Evolutionary conservation across 2,888 invertebrate species (phyloP).

Genomic region (Anoncus sp.): DNA sequence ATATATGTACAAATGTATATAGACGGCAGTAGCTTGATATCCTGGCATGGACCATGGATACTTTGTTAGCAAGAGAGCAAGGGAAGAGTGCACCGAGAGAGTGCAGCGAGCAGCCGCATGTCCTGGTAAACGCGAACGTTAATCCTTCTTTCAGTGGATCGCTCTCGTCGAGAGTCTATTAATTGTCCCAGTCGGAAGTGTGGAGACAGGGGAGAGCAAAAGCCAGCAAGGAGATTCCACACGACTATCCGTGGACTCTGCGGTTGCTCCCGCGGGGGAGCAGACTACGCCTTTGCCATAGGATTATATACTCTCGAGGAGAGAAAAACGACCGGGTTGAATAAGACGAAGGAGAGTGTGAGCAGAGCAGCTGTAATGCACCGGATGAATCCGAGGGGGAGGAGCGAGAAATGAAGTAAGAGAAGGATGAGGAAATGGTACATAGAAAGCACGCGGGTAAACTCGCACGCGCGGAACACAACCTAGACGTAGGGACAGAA

Average conservation of each 20-base stretch:
- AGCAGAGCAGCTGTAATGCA: slow-evolving; percentile 39
- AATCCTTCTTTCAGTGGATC: slow-evolving; percentile 59
- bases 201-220: slow-evolving; percentile 43
- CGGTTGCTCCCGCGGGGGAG: too few species aligned
- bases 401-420: slow-evolving; percentile 43
- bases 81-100: slow-evolving; percentile 3
- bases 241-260: slow-evolving; percentile 15
- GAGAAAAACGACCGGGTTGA: slow-evolving; percentile 22
- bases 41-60: slow-evolving; percentile 21
- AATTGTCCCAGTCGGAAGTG: slow-evolving; percentile 64
- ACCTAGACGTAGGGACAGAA: slow-evolving; percentile 12
- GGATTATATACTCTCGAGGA: slow-evolving; percentile 41
- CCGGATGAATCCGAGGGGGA: slow-evolving; percentile 28
- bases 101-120: slow-evolving; percentile 2
- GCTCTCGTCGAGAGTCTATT: slow-evolving; percentile 60
- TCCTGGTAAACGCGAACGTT: slow-evolving; percentile 53
- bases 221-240: slow-evolving; percentile 3
- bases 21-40: slow-evolving; percentile 32
- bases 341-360: slow-evolving; percentile 54
- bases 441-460: slow-evolving; percentile 16
- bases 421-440: slow-evolving; percentile 22
- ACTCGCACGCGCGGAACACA: slow-evolving; percentile 59
- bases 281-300: too few species aligned
- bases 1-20: slow-evolving; percentile 5
- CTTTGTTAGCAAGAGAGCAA: slow-evolving; percentile 22